Conservation (phyloP, 1,140 invertebrate genomes). For the Drosophila rhopaloa region DNA sequence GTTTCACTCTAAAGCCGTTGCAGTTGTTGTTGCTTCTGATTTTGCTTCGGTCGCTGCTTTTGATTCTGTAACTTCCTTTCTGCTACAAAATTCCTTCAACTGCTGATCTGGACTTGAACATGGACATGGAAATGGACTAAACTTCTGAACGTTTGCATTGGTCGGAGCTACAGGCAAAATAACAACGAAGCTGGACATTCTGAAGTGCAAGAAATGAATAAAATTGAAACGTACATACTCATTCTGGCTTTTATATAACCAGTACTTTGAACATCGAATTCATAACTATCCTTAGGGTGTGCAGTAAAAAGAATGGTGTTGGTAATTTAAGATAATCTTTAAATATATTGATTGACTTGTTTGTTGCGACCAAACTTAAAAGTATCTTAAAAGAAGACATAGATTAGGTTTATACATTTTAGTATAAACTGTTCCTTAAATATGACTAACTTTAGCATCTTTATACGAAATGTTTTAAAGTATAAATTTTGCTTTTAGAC, state of each 20-base stretch:
- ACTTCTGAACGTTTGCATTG: constrained; percentile 13
- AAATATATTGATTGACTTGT: neutral
- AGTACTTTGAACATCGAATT: neutral
- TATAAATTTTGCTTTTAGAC: neutral
- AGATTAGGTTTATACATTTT: too few relatives aligned
- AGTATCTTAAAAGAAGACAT: too few relatives aligned
- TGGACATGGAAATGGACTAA: constrained; percentile 15
- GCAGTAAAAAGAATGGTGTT: constrained; percentile 2
- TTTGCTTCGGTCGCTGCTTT: constrained; percentile 29
- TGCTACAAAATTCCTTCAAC: neutral
- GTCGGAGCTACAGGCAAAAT: constrained; percentile 1
- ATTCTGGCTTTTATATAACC: neutral
- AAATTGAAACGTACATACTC: neutral
- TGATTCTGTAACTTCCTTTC: constrained; percentile 23
- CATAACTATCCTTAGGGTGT: neutral
- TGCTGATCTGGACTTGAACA: constrained; percentile 18
- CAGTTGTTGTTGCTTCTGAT: constrained; percentile 33
- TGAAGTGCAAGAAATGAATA: constrained; percentile 12
- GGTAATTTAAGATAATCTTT: neutral
- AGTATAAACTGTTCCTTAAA: too few relatives aligned
- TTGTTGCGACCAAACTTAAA: neutral
- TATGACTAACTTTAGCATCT: too few relatives aligned
- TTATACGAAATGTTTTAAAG: too few relatives aligned
- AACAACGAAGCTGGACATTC: constrained; percentile 4
- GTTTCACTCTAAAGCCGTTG: constrained; percentile 62